These are phyloP conservation scores for Holotrichia oblita DNA, from an alignment of 1,140 invertebrate genomes.

Conservation along the genomic window DNA sequence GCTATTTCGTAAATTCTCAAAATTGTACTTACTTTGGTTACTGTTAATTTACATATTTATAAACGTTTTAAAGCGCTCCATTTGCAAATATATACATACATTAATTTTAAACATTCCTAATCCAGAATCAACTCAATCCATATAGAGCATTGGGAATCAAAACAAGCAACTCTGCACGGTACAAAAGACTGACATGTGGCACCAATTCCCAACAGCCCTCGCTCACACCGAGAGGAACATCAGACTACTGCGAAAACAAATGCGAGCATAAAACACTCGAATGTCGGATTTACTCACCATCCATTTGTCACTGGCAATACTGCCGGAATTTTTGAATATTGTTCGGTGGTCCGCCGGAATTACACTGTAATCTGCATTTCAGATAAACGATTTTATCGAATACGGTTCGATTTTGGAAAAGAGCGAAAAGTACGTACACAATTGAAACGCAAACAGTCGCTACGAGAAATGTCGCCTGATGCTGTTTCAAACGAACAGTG, in stretches of 20 bases:
- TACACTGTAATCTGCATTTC: neutral
- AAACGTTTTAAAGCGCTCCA: no score
- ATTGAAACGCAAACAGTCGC: neutral
- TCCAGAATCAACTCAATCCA: no score
- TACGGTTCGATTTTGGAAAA: conserved; percentile 1
- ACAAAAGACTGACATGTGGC: neutral
- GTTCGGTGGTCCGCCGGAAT: neutral
- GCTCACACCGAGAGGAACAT: neutral
- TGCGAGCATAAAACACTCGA: neutral
- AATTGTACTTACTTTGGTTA: no score
- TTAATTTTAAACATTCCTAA: no score
- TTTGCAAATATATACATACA: no score
- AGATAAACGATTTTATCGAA: conserved; percentile 17
- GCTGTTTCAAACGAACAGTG: conserved; percentile 2
- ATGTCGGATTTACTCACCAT: neutral
- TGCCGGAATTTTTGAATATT: neutral
- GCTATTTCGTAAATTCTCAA: no score
- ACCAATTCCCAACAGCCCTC: neutral
- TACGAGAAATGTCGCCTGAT: neutral
- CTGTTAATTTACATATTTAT: no score
- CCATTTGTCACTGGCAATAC: conserved; percentile 1
- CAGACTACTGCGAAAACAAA: neutral
- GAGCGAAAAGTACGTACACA: neutral
- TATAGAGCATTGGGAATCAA: no score
- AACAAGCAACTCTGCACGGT: no score